phyloP scores from a whole-genome alignment of 2,888 invertebrate genomes.

The Hydriomena furcata region DNA sequence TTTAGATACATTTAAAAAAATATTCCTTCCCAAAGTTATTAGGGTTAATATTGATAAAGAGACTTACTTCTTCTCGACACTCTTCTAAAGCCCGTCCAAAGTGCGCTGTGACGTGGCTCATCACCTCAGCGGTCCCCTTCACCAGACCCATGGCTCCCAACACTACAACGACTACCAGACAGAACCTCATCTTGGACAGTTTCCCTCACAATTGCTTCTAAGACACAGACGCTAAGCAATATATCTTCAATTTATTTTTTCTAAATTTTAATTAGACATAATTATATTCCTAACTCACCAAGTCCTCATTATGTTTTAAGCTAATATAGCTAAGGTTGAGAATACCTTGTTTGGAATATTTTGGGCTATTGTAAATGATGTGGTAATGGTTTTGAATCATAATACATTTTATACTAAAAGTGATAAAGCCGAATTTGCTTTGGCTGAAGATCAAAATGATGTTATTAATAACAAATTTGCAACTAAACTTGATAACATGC shows the following conservation, averaged over 20 bases:
- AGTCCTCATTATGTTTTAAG: background rate
- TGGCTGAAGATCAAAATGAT: conserved; percentile 3
- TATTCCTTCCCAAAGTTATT: too few relatives aligned
- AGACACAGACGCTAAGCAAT: conserved; percentile 27
- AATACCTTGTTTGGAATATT: background rate
- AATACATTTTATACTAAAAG: conserved; percentile 4
- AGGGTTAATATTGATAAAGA: too few relatives aligned
- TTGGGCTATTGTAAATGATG: background rate
- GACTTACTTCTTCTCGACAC: conserved; percentile 35
- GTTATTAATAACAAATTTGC: conserved; percentile 7
- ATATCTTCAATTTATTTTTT: conserved; percentile 44
- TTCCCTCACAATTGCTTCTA: conserved; percentile 28
- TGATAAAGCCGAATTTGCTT: conserved; percentile 17
- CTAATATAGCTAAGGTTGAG: conserved; percentile 3
- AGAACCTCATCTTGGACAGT: conserved; percentile 37
- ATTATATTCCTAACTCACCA: conserved; percentile 23
- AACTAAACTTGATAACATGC: background rate
- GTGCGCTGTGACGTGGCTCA: conserved; percentile 65
- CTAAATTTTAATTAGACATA: conserved; percentile 26
- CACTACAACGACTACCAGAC: conserved; percentile 40
- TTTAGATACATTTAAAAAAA: background rate
- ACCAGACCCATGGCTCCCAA: conserved; percentile 44
- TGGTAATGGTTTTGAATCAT: background rate
- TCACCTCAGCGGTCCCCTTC: conserved; percentile 65
- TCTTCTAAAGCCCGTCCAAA: conserved; percentile 28